These are phyloP conservation scores for Syncerus caffer DNA, from an alignment of 2,797 vertebrate species.

Conservation along the genomic window DNA sequence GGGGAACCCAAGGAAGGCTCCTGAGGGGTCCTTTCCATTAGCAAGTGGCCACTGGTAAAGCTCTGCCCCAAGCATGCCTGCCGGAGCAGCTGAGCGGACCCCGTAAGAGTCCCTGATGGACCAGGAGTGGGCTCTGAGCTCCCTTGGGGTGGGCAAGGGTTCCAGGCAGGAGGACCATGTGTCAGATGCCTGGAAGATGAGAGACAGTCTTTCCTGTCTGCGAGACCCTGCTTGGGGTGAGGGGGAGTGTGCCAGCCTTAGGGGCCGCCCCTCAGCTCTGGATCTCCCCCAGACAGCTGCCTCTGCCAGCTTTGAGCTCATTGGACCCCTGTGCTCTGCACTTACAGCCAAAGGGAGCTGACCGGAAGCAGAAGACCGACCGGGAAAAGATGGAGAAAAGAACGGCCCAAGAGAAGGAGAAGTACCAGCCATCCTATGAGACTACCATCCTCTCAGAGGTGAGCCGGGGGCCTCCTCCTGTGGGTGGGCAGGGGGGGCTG, in stretches of 20 bases:
- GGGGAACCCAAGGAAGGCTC: not conserved
- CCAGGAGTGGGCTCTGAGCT: not conserved
- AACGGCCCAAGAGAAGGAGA: constrained; percentile 91
- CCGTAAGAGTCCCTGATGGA: not conserved
- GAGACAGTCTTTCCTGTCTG: fast-evolving
- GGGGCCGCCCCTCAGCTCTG: not conserved
- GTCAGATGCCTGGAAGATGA: not conserved
- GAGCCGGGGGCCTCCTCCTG: constrained; percentile 3
- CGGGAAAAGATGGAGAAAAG: constrained; percentile 95
- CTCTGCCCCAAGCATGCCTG: not conserved
- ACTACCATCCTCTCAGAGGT: constrained; percentile 94
- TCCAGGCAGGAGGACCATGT: not conserved
- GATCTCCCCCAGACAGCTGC: not conserved
- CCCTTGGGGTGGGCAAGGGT: no score
- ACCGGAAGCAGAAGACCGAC: constrained; percentile 97
- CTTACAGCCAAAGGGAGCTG: constrained; percentile 95
- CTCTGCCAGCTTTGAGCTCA: constrained; percentile 27
- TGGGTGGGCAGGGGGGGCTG: fast-evolving
- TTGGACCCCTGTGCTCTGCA: constrained; percentile 70
- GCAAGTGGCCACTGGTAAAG: not conserved
- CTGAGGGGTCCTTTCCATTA: not conserved
- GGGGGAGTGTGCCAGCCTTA: not conserved
- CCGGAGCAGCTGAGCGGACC: not conserved
- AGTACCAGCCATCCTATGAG: constrained; percentile 93
- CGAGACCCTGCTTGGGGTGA: not conserved